Conservation (phyloP, 2,113 vertebrate genomes). For the Brachyhypopomus occidentalis region DNA sequence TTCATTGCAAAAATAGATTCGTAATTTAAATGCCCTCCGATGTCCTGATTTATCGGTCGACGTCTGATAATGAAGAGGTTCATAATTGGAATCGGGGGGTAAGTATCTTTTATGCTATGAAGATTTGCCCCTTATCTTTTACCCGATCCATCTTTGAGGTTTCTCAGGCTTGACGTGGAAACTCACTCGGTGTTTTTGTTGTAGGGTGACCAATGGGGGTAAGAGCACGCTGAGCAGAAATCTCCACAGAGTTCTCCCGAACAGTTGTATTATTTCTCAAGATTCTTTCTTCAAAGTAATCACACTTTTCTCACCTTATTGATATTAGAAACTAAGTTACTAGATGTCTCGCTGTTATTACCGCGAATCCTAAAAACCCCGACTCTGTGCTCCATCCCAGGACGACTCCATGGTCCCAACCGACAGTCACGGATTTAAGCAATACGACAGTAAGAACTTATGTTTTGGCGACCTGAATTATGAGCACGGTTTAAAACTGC, state of each 20-base stretch:
- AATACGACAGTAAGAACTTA: constrained; percentile 86
- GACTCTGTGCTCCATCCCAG: constrained; percentile 64
- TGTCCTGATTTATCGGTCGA: neutral
- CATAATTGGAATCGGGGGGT: constrained; percentile 90
- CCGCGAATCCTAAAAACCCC: neutral
- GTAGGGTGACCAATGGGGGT: constrained; percentile 91
- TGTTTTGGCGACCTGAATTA: neutral
- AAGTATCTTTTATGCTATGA: constrained; percentile 63
- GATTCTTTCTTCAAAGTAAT: constrained; percentile 94
- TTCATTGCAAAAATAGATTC: neutral
- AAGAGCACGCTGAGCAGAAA: constrained; percentile 86
- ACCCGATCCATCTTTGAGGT: neutral
- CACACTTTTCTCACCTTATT: too few relatives aligned
- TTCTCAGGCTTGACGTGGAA: neutral
- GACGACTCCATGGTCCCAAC: constrained; percentile 81
- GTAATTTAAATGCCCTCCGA: too few relatives aligned
- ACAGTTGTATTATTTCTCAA: constrained; percentile 85
- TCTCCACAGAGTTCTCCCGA: constrained; percentile 79
- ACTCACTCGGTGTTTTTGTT: constrained; percentile 25
- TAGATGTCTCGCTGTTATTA: neutral
- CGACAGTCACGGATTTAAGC: constrained; percentile 87
- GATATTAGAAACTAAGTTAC: neutral
- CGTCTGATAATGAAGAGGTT: constrained; percentile 77
- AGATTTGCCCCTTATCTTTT: neutral
- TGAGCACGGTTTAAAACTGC: too few relatives aligned